phyloP scores from a whole-genome alignment of 2,113 vertebrate genomes.

The Formicarius rufipectus region DNA sequence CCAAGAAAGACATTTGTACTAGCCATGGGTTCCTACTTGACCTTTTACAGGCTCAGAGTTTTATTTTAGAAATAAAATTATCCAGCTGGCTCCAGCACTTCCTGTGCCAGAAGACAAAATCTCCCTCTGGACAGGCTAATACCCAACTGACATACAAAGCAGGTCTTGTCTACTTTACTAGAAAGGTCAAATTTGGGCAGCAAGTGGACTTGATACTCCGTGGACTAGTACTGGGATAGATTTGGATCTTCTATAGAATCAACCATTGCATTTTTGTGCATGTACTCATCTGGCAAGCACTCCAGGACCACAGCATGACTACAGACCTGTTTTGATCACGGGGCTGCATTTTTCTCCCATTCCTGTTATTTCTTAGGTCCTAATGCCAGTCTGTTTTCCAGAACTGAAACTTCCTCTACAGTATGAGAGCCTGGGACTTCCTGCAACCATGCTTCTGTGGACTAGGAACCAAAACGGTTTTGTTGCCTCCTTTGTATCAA shows the following conservation, averaged over 20 bases:
- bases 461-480: background rate
- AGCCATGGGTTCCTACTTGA: background rate
- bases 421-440: background rate
- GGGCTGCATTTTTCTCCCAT: background rate
- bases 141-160: background rate
- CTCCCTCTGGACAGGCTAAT: background rate
- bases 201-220: background rate
- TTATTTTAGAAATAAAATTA: background rate
- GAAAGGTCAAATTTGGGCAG: background rate
- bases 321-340: accelerated
- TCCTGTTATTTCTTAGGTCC: background rate
- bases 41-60: background rate
- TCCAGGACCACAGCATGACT: background rate
- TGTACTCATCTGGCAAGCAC: accelerated
- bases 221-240: background rate
- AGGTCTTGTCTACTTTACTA: background rate
- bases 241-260: background rate
- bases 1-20: background rate
- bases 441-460: accelerated
- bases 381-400: background rate
- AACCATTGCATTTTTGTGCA: background rate
- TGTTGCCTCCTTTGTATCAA: background rate
- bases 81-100: background rate
- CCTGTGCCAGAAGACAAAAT: background rate
- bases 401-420: background rate